These are phyloP conservation scores for Pterois miles DNA, from an alignment of 2,797 vertebrate species.

Conservation along the genomic window DNA sequence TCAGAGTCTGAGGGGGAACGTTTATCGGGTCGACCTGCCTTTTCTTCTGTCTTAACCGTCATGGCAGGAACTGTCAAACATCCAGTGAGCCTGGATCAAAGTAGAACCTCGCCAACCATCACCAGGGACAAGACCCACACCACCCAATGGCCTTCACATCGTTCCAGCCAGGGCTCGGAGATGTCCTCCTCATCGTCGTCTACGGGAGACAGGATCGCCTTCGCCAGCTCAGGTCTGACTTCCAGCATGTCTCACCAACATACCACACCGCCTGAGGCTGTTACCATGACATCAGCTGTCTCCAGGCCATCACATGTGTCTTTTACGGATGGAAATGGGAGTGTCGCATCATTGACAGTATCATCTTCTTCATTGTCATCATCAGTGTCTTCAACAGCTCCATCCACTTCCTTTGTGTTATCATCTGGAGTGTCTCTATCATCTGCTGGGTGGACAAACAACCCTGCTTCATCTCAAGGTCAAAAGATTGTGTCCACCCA, in stretches of 20 bases:
- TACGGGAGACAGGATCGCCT: slow-evolving; percentile 68
- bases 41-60: slow-evolving; percentile 81
- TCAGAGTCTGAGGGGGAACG: slow-evolving; percentile 63
- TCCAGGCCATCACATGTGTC: slow-evolving; percentile 38
- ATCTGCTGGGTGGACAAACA: slow-evolving; percentile 35
- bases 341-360: slow-evolving; percentile 34
- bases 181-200: slow-evolving; percentile 72
- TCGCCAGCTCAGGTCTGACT: slow-evolving; percentile 89
- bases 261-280: background rate
- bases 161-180: slow-evolving; percentile 80
- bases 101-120: slow-evolving; percentile 78
- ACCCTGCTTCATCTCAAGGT: slow-evolving; percentile 45
- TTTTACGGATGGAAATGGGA: slow-evolving; percentile 21
- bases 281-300: slow-evolving; percentile 12
- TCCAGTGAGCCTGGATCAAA: slow-evolving; percentile 78
- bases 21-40: slow-evolving; percentile 76
- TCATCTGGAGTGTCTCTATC: slow-evolving; percentile 17
- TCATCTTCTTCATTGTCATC: slow-evolving; percentile 3
- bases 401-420: slow-evolving; percentile 17
- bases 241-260: slow-evolving; percentile 70
- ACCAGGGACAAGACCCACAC: slow-evolving; percentile 84
- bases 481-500: slow-evolving; percentile 61
- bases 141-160: slow-evolving; percentile 82
- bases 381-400: slow-evolving; percentile 23
- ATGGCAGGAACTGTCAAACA: slow-evolving; percentile 78